Evolutionary conservation across 1,140 invertebrate genomes (phyloP).

Genomic region (Bombus waltoni): DNA sequence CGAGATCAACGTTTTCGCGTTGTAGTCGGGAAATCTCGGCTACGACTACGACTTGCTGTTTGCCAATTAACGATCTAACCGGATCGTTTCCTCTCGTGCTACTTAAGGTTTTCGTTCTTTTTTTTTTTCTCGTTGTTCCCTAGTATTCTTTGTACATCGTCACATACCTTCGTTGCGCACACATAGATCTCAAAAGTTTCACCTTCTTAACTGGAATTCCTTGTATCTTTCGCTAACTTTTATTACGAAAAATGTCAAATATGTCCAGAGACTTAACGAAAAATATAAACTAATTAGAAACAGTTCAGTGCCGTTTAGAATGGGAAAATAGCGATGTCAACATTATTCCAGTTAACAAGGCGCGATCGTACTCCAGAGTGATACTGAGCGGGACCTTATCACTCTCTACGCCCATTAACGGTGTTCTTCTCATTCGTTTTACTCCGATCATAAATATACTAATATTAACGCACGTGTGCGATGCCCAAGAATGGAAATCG

Average conservation of each 20-base stretch:
- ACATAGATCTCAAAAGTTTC: neutral
- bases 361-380: neutral
- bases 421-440: neutral
- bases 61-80: neutral
- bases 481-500: neutral
- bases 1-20: neutral
- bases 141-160: neutral
- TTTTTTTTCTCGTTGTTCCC: neutral
- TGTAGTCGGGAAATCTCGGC: neutral
- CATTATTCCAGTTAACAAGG: slow-evolving; percentile 1
- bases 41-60: slow-evolving; percentile 1
- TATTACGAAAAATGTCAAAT: neutral
- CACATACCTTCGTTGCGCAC: neutral
- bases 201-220: neutral
- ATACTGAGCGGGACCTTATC: neutral
- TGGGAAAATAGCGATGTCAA: neutral
- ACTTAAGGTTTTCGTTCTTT: neutral
- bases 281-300: neutral
- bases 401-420: neutral
- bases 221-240: neutral
- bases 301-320: neutral
- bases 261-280: neutral
- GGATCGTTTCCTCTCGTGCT: neutral
- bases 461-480: neutral
- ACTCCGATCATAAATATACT: neutral